Percentiles rank a stretch among this genome's conserved stretches.
phyloP scores from a whole-genome alignment of 2,888 invertebrate species.

The Cephonodes hylas region DNA sequence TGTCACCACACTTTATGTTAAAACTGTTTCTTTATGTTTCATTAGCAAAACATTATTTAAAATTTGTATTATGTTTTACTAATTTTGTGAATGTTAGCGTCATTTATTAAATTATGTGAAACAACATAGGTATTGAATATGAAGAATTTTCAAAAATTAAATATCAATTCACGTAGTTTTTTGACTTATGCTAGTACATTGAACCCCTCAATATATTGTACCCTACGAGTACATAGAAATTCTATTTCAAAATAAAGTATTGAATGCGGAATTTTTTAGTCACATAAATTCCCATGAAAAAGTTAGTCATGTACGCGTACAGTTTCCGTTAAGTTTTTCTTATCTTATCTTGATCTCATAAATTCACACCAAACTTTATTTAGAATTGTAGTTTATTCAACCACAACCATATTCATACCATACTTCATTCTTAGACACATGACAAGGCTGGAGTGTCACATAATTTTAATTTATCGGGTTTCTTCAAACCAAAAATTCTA shows the following conservation, averaged over 20 bases:
- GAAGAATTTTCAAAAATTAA: no score
- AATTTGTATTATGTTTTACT: background rate
- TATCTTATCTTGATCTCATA: slow-evolving; percentile 5
- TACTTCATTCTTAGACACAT: background rate
- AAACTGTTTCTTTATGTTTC: background rate
- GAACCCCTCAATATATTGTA: no score
- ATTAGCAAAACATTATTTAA: no score
- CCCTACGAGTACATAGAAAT: no score
- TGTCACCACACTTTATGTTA: background rate
- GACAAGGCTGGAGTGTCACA: background rate
- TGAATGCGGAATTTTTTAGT: background rate
- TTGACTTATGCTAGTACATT: no score
- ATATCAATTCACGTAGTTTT: no score
- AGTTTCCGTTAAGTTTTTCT: background rate
- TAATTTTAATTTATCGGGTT: background rate
- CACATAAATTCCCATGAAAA: background rate
- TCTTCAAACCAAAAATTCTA: background rate
- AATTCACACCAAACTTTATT: background rate
- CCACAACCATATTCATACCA: background rate
- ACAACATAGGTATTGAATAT: background rate
- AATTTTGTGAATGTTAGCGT: background rate
- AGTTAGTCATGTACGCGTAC: background rate
- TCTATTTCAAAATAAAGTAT: no score
- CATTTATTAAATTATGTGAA: background rate
- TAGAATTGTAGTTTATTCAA: no score